These are phyloP conservation scores for Enchytraeus crypticus DNA, from an alignment of 2,888 invertebrate species.

Conservation along the genomic window DNA sequence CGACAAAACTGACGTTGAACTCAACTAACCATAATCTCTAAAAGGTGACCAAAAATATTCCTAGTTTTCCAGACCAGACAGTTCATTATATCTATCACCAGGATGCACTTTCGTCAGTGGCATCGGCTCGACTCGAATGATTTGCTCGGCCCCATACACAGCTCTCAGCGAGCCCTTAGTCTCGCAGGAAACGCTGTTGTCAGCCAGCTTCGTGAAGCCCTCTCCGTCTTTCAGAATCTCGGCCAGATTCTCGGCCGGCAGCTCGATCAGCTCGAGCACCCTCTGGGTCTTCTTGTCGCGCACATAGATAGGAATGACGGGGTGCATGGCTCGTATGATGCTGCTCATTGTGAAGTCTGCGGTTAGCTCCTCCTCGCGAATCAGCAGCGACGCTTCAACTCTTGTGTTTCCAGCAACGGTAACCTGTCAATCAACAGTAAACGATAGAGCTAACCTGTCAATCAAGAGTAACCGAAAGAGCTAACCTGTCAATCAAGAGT, in stretches of 20 bases:
- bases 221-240: constrained; percentile 5
- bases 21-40: too few relatives aligned
- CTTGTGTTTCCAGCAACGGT: constrained; percentile 8
- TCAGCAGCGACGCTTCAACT: constrained; percentile 12
- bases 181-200: constrained; percentile 8
- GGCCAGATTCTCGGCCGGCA: constrained; percentile 6
- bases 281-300: constrained; percentile 9
- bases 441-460: too few relatives aligned
- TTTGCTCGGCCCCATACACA: constrained; percentile 16
- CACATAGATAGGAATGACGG: constrained; percentile 13
- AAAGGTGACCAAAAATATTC: too few relatives aligned
- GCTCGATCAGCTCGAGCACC: constrained; percentile 11
- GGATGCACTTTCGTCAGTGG: too few relatives aligned
- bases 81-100: too few relatives aligned
- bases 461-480: too few relatives aligned
- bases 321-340: constrained; percentile 5
- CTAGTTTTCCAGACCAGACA: too few relatives aligned
- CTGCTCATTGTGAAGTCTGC: constrained; percentile 11
- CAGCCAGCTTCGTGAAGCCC: constrained; percentile 3
- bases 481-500: too few relatives aligned
- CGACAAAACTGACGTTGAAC: too few relatives aligned
- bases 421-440: too few relatives aligned
- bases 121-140: constrained; percentile 11
- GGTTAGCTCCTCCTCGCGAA: constrained; percentile 16
- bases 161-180: constrained; percentile 14